Conservation (phyloP, 2,797 vertebrate genomes). For the Benthosema pterotum region DNA sequence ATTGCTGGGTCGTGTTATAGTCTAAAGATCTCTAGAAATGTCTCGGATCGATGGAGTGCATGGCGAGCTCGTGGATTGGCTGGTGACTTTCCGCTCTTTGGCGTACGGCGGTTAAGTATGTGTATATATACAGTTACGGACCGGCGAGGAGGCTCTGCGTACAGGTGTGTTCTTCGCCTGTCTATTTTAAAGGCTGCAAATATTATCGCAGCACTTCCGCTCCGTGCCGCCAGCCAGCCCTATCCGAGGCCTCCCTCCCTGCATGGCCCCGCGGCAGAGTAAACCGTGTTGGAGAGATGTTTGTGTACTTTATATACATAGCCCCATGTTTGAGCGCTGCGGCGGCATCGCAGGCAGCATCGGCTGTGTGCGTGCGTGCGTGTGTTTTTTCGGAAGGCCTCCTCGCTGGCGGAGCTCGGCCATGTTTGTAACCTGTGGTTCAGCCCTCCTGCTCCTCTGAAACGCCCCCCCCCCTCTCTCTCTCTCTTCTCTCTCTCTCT, state of each 20-base stretch:
- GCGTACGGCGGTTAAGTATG: background rate
- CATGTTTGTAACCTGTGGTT: slow-evolving; percentile 77
- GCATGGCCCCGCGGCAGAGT: slow-evolving; percentile 22
- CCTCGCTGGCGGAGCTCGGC: slow-evolving; percentile 54
- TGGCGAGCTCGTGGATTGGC: too few species aligned
- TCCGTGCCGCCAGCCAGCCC: slow-evolving; percentile 17
- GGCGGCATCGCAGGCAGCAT: too few species aligned
- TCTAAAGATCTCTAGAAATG: too few species aligned
- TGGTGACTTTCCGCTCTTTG: too few species aligned
- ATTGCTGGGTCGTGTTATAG: too few species aligned
- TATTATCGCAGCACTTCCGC: slow-evolving; percentile 33
- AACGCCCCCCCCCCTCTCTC: slow-evolving; percentile 62
- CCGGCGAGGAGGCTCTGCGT: background rate
- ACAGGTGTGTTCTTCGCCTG: background rate
- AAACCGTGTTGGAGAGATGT: slow-evolving; percentile 36
- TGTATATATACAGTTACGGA: background rate
- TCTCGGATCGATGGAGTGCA: too few species aligned
- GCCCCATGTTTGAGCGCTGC: slow-evolving; percentile 19
- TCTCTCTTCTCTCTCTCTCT: slow-evolving; percentile 22
- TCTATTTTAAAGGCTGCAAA: slow-evolving; percentile 33
- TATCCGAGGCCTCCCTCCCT: too few species aligned
- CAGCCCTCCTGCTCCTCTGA: slow-evolving; percentile 63
- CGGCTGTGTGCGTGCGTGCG: slow-evolving; percentile 3
- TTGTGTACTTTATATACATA: slow-evolving; percentile 49
- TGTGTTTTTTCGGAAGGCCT: slow-evolving; percentile 54